phyloP scores from a whole-genome alignment of 2,113 vertebrate species.

The Lagenorhynchus albirostris region DNA sequence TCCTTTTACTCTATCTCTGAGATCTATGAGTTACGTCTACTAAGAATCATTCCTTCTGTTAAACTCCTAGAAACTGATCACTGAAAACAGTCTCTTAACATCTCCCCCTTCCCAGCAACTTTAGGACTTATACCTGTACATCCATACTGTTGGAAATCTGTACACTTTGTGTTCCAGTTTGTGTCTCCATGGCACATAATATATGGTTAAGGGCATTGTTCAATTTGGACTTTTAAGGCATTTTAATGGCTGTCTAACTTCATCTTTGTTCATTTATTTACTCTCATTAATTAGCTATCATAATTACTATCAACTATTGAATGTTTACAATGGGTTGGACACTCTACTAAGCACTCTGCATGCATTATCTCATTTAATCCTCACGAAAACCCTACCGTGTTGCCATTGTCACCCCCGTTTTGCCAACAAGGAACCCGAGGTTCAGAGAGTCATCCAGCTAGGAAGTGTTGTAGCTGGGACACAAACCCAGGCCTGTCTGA shows the following conservation, averaged over 20 bases:
- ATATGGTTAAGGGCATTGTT: not conserved
- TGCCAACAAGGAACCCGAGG: not conserved
- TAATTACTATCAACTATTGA: not conserved
- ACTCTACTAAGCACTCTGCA: not conserved
- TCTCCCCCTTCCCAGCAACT: not conserved
- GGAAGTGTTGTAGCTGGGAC: not conserved
- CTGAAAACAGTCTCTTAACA: not conserved
- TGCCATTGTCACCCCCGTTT: too few species aligned
- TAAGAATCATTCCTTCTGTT: not conserved
- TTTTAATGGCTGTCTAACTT: not conserved
- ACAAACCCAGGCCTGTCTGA: not conserved
- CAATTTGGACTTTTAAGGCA: not conserved
- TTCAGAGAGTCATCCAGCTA: not conserved
- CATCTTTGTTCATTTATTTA: not conserved
- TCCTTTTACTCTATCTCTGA: not conserved
- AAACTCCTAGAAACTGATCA: not conserved
- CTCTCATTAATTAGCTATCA: not conserved
- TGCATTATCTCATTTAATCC: not conserved
- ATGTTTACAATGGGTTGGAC: not conserved
- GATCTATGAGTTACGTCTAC: not conserved
- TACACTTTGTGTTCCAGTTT: not conserved
- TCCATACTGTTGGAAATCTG: rapidly evolving
- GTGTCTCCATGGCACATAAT: not conserved
- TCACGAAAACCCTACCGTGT: too few species aligned
- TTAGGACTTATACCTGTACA: rapidly evolving